Conservation (phyloP, 2,797 vertebrate genomes). For the Galaxias olidus region DNA sequence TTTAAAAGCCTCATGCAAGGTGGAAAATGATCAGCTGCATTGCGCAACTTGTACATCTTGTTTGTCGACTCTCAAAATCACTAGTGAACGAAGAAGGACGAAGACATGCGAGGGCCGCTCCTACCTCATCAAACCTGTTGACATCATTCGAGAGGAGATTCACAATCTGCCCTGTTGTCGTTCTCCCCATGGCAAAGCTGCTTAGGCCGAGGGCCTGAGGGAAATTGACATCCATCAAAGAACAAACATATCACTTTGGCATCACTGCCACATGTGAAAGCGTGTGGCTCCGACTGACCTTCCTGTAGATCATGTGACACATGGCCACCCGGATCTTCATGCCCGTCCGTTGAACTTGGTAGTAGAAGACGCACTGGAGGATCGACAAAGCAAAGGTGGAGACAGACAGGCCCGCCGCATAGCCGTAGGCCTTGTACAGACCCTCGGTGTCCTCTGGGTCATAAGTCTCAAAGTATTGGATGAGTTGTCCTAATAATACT, state of each 20-base stretch:
- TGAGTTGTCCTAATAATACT: constrained; percentile 85
- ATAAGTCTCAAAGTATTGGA: constrained; percentile 83
- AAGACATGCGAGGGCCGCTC: constrained; percentile 21
- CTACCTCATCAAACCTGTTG: constrained; percentile 92
- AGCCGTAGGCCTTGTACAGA: constrained; percentile 68
- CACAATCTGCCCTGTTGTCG: constrained; percentile 93
- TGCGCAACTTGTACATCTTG: no score
- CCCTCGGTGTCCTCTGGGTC: constrained; percentile 38
- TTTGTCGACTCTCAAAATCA: no score
- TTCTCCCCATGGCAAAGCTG: constrained; percentile 87
- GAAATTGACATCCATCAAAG: no score
- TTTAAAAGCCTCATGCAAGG: no score
- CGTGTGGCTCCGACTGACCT: constrained; percentile 74
- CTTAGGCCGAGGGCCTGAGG: constrained; percentile 87
- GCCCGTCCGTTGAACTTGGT: constrained; percentile 81
- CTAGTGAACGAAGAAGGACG: no score
- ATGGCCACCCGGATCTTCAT: constrained; percentile 90
- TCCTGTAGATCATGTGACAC: constrained; percentile 93
- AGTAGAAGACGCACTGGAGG: constrained; percentile 89
- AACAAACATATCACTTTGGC: no score
- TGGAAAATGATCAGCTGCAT: no score
- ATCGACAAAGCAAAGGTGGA: constrained; percentile 77
- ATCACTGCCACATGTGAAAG: no score
- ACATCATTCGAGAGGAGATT: constrained; percentile 96
- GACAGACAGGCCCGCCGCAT: constrained; percentile 75